Base-by-base conservation (phyloP, 1,140 invertebrate genomes). In the Glomeris maerens region DNA sequence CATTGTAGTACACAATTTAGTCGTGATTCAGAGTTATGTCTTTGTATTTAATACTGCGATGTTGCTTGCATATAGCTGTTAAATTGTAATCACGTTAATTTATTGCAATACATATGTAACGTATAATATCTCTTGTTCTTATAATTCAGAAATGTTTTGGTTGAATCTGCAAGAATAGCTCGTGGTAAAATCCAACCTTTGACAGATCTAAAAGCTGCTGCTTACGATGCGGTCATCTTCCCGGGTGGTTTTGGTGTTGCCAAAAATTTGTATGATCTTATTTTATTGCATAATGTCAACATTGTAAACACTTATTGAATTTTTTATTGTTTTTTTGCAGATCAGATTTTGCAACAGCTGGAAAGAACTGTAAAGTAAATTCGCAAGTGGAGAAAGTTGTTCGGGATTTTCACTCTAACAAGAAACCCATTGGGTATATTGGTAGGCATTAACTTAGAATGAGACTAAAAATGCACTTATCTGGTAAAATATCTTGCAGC, bases 211-310 rank as follows among this genome's bases (percentile, higher is more conserved):
- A 62, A 66, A 29, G 57, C 64, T 2, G 55, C 57, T 20, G 54
- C 56, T 14, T 71, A 68, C 50, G 69, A 69, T 61, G 75, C 69
- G 21, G 64, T 78, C 13, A 62, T 79, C 14, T 70, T 79, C 52
- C 77, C 77, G 29, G 77, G 78, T 44, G 77, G 77, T 47, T 78
- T 76, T 66, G 77, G 77, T 2, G 75, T 66, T 27, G 75, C 74
- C 1, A 77, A 76, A 54, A 78, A 76, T 58, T 62, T 79, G 74
- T 78, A 58, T 66, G 72, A 69, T 46, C 40, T 51, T 17, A n/a
- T 45, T 14, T 13, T 10, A 22, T 48, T 55, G 46, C 17, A 10
- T 10, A 26, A 13, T 27, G 31, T 1, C 47, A n/a, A 50, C 31
- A 49, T 27, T 21, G 27, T 10, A 14, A 36, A 55, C 21, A 22